phyloP scores from a whole-genome alignment of 2,888 invertebrate species.

The Leucoma salicis region DNA sequence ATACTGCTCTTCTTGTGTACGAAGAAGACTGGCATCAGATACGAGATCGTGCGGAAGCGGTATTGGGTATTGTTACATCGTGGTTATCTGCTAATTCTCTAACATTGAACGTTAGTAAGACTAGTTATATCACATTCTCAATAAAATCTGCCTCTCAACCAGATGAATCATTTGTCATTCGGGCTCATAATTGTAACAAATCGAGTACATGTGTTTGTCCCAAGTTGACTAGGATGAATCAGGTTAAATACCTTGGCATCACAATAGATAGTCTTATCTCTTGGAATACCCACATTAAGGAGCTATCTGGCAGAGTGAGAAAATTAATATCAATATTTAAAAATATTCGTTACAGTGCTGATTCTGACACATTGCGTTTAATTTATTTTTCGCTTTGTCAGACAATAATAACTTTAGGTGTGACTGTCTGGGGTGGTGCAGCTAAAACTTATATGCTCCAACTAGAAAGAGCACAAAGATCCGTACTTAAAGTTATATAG shows the following conservation, averaged over 20 bases:
- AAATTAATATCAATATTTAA: no score
- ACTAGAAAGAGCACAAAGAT: background rate
- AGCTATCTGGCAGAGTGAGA: background rate
- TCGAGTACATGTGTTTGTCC: no score
- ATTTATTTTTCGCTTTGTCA: background rate
- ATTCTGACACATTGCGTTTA: background rate
- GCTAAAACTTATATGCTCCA: background rate
- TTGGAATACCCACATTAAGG: background rate
- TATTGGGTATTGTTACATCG: no score
- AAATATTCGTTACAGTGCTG: background rate
- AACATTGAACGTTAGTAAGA: no score
- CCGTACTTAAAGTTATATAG: background rate
- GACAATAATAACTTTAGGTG: background rate
- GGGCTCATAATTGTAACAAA: no score
- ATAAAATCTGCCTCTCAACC: no score
- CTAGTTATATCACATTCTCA: no score
- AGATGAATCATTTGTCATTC: no score
- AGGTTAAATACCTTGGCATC: background rate
- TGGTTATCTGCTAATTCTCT: no score
- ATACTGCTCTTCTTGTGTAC: background rate
- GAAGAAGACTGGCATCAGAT: no score
- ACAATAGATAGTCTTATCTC: background rate
- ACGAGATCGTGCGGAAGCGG: no score
- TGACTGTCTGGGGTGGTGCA: background rate
- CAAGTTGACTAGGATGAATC: background rate